phyloP scores from a whole-genome alignment of 2,888 invertebrate species.

The Pimpla rufipes region DNA sequence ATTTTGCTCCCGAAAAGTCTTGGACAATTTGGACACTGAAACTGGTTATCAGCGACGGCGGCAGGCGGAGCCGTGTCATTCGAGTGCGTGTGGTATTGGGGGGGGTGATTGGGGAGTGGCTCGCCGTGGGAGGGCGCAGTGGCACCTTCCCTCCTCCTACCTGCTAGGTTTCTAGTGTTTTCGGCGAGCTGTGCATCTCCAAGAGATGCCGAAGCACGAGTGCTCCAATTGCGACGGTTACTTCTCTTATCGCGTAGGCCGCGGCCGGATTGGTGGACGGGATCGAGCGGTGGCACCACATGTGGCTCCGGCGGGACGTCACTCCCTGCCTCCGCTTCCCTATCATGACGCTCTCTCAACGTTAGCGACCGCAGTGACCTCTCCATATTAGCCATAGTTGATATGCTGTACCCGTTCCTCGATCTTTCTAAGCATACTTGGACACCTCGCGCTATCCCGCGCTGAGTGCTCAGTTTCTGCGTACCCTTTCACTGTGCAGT shows the following conservation, averaged over 20 bases:
- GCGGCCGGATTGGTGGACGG: constrained; percentile 46
- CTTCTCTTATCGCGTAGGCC: constrained; percentile 13
- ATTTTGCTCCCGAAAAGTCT: background rate
- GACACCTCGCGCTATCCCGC: background rate
- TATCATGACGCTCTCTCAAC: background rate
- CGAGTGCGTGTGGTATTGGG: no score
- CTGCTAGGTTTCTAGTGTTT: background rate
- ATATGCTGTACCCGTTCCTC: background rate
- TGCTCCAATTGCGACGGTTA: background rate
- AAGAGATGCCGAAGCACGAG: background rate
- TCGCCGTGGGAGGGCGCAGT: constrained; percentile 17
- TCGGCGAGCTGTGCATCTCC: background rate
- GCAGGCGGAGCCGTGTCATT: no score
- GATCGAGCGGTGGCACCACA: constrained; percentile 7
- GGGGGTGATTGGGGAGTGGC: no score
- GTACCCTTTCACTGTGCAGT: background rate
- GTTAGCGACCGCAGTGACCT: constrained; percentile 68
- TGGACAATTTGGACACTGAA: background rate
- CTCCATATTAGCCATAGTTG: background rate
- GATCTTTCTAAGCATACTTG: background rate
- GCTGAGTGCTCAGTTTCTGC: background rate
- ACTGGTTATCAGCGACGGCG: no score
- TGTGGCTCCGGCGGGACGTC: constrained; percentile 19
- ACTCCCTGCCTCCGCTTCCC: constrained; percentile 25
- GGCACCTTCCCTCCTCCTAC: constrained; percentile 20